Evolutionary conservation across 2,113 vertebrate genomes (phyloP).

Genomic region (Varanus salvator): DNA sequence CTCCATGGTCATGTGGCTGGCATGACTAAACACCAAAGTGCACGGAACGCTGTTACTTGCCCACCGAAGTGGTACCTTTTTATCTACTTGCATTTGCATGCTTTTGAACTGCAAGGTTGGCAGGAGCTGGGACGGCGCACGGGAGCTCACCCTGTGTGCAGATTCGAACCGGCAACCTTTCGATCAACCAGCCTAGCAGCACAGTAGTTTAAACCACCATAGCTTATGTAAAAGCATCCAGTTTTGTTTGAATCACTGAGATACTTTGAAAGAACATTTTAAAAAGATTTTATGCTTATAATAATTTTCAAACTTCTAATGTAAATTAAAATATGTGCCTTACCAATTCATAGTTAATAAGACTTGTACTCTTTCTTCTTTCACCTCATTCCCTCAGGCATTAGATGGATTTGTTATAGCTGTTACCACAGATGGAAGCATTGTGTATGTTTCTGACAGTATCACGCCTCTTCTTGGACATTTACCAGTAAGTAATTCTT

Average conservation of each 20-base stretch:
- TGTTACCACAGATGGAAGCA: conserved; percentile 83
- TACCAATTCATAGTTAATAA: neutral
- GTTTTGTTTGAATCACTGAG: neutral
- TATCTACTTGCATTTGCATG: too few relatives aligned
- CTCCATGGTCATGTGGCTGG: too few relatives aligned
- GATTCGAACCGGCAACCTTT: too few relatives aligned
- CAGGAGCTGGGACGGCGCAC: too few relatives aligned
- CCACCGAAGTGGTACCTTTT: too few relatives aligned
- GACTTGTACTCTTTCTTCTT: neutral
- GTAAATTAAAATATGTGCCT: neutral
- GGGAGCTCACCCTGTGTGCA: too few relatives aligned
- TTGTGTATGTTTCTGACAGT: conserved; percentile 85
- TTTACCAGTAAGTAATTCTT: conserved; percentile 79
- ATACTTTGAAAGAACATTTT: neutral
- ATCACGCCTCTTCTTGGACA: conserved; percentile 85
- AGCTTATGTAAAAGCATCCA: neutral
- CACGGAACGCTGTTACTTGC: too few relatives aligned
- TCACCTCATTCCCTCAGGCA: conserved; percentile 72
- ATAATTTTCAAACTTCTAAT: neutral
- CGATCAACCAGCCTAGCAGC: too few relatives aligned
- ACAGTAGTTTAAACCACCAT: neutral
- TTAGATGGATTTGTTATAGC: conserved; percentile 85
- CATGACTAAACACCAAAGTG: too few relatives aligned
- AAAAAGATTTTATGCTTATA: neutral
- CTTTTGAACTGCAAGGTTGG: too few relatives aligned